phyloP scores from a whole-genome alignment of 2,113 vertebrate species.

The Antechinus flavipes region DNA sequence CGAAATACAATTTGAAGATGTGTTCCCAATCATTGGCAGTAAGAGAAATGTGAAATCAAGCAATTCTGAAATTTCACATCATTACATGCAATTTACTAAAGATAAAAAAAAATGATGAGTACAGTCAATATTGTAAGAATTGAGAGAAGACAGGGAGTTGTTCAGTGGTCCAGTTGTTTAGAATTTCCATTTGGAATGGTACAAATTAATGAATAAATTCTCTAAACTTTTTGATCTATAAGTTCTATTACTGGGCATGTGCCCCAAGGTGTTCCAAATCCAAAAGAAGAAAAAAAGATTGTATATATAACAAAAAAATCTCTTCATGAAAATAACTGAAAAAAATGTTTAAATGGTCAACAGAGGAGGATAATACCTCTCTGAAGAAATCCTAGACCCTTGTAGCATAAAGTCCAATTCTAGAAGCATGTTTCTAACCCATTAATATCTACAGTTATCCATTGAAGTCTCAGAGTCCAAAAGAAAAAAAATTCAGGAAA shows the following conservation, averaged over 20 bases:
- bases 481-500: background rate
- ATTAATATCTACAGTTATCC: background rate
- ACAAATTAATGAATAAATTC: background rate
- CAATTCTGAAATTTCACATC: background rate
- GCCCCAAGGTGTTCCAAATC: background rate
- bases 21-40: background rate
- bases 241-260: too few relatives aligned
- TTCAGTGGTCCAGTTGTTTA: background rate
- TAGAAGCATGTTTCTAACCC: background rate
- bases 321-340: background rate
- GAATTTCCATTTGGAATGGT: background rate
- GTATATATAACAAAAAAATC: background rate
- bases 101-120: background rate
- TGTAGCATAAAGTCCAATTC: background rate
- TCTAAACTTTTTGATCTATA: background rate
- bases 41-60: background rate
- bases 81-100: background rate
- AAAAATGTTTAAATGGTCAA: background rate
- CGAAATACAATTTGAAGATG: background rate
- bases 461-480: background rate
- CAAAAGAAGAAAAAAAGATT: background rate
- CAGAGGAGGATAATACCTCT: background rate
- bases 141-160: background rate
- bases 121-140: background rate
- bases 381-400: background rate